phyloP scores from a whole-genome alignment of 2,888 invertebrate genomes.

The Orthosia gracilis region DNA sequence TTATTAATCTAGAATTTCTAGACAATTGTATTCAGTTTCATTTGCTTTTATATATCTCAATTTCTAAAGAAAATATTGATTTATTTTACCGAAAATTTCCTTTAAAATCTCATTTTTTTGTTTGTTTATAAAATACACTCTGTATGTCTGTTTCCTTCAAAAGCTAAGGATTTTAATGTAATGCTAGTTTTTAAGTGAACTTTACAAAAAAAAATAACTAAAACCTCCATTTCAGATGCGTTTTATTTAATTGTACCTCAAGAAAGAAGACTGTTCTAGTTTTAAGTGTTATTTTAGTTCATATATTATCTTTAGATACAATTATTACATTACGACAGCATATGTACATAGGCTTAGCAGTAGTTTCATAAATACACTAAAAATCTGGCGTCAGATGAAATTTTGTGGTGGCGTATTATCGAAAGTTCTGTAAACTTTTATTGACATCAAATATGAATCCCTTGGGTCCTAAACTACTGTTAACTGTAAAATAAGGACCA shows the following conservation, averaged over 20 bases:
- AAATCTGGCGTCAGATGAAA: no score
- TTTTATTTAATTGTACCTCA: constrained; percentile 88
- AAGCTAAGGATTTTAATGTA: constrained; percentile 35
- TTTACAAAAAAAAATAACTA: constrained; percentile 60
- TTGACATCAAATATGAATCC: no score
- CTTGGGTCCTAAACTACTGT: no score
- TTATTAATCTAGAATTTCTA: no score
- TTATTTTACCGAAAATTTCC: background rate
- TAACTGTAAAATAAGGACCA: no score
- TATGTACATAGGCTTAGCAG: no score
- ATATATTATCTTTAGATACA: no score
- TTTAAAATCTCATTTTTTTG: background rate
- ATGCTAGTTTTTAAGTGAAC: constrained; percentile 55
- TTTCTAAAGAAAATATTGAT: background rate
- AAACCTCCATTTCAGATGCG: constrained; percentile 63
- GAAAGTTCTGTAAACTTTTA: no score
- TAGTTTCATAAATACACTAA: no score
- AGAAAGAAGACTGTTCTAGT: constrained; percentile 87
- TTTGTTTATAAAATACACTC: background rate
- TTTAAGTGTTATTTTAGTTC: constrained; percentile 61
- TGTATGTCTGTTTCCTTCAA: background rate
- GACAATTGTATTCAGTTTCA: background rate
- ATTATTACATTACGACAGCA: no score
- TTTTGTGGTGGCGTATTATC: no score
- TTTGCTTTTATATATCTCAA: background rate